A percentile compares a stretch with the other conserved stretches of the same genome.
phyloP scores from a whole-genome alignment of 2,113 vertebrate genomes.

The Cyanoliseus patagonus region DNA sequence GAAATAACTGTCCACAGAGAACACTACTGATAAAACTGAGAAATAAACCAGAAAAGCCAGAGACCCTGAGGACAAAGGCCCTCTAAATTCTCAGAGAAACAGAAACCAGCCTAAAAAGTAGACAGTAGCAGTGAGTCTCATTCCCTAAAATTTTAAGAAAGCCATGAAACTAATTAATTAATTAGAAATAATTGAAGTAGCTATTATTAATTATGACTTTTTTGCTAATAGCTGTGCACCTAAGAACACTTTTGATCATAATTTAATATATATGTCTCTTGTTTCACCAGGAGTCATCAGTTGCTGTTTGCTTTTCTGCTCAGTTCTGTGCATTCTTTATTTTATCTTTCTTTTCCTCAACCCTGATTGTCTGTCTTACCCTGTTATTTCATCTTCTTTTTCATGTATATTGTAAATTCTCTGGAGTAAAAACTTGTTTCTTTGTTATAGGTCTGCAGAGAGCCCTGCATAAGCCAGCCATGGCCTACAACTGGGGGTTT shows the following conservation, averaged over 20 bases:
- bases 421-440: neutral
- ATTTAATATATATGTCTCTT: neutral
- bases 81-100: neutral
- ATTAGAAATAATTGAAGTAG: neutral
- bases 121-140: fast-evolving
- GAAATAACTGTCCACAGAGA: neutral
- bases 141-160: neutral
- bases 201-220: neutral
- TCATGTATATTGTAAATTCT: conserved; percentile 33
- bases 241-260: neutral
- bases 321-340: neutral
- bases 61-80: neutral
- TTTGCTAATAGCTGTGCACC: neutral
- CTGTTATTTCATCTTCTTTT: conserved; percentile 18
- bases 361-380: neutral
- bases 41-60: neutral
- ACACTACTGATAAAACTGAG: neutral
- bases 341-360: neutral
- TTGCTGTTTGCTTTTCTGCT: neutral
- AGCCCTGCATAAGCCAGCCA: neutral
- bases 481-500: neutral
- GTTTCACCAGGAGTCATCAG: neutral
- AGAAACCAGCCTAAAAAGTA: neutral
- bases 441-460: conserved; percentile 13
- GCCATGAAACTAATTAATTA: neutral